These are phyloP conservation scores for Hippopotamyrus pictus DNA, from an alignment of 2,797 vertebrate species.

Conservation along the genomic window DNA sequence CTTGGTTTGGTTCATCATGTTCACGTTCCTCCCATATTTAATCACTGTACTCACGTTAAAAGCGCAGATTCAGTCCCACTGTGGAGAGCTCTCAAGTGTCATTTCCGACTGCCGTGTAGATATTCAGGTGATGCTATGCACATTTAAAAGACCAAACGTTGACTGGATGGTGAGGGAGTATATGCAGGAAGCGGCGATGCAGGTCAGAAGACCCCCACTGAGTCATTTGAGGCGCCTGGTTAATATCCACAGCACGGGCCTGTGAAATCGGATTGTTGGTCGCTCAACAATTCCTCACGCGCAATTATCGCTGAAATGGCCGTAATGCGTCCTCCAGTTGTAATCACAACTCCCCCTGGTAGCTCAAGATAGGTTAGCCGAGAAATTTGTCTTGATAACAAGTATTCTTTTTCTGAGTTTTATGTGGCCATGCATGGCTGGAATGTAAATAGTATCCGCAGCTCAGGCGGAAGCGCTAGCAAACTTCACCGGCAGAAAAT, in stretches of 20 bases:
- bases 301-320: background rate
- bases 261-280: background rate
- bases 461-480: background rate
- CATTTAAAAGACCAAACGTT: background rate
- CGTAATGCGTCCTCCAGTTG: background rate
- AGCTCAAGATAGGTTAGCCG: background rate
- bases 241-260: background rate
- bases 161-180: background rate
- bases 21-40: background rate
- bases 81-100: background rate
- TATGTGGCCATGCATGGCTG: background rate
- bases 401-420: background rate
- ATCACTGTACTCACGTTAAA: background rate
- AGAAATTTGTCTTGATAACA: background rate
- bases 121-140: background rate
- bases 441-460: background rate
- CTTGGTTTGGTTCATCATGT: background rate
- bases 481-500: conserved; percentile 12
- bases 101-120: background rate
- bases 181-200: background rate
- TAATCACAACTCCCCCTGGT: background rate
- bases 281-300: background rate
- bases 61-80: background rate
- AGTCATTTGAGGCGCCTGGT: background rate
- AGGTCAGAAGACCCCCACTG: background rate